Conservation (phyloP, 2,113 vertebrate species). For the Sturnira hondurensis region DNA sequence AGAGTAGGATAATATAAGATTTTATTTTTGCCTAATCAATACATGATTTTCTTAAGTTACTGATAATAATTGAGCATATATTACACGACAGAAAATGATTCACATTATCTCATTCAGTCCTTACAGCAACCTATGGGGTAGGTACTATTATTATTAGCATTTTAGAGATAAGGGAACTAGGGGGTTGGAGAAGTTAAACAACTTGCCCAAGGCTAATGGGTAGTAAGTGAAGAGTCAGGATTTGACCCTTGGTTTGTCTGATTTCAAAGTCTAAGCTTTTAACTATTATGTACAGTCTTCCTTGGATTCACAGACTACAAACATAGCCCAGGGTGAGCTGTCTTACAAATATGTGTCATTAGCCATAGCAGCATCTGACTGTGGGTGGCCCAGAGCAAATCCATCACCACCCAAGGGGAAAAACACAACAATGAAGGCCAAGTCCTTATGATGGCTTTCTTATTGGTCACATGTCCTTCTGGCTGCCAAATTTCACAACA, state of each 20-base stretch:
- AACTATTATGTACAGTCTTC: slow-evolving; percentile 14
- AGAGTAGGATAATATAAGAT: background rate
- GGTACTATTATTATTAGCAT: background rate
- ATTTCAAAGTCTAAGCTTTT: slow-evolving; percentile 37
- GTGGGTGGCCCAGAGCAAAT: slow-evolving; percentile 60
- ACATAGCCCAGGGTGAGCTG: slow-evolving; percentile 18
- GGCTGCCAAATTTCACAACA: slow-evolving; percentile 61
- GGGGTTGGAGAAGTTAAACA: background rate
- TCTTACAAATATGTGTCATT: slow-evolving; percentile 54
- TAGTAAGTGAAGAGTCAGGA: background rate
- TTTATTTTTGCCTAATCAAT: background rate
- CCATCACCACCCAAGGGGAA: slow-evolving; percentile 47
- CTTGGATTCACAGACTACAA: slow-evolving; percentile 27
- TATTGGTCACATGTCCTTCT: slow-evolving; percentile 12
- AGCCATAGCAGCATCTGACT: slow-evolving; percentile 31
- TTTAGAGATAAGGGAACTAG: slow-evolving; percentile 8
- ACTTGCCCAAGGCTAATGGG: background rate
- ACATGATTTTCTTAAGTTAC: background rate
- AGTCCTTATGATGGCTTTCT: slow-evolving; percentile 47
- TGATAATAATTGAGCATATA: background rate
- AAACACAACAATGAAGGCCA: slow-evolving; percentile 67
- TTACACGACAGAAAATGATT: background rate
- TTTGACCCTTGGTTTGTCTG: slow-evolving; percentile 20
- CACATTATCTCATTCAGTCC: background rate
- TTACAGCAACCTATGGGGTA: background rate